Evolutionary conservation across 2,888 invertebrate species (phyloP), one percentile per base, ranked within the genome.

Genomic region (Lasius fuliginosus): DNA sequence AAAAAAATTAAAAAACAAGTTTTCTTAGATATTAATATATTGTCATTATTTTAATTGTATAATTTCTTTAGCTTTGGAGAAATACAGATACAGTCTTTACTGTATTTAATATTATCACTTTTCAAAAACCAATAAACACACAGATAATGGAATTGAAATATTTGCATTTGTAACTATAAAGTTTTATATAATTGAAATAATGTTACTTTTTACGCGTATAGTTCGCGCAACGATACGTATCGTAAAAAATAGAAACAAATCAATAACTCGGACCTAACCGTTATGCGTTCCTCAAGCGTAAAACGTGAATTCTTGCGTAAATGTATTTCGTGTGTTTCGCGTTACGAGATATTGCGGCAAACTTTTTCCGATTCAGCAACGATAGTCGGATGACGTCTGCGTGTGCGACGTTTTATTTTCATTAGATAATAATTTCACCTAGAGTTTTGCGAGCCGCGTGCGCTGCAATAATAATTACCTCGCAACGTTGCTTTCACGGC

Each of bases 301-400:
- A 77, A 77, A 77, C 56, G 30, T 40, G 53, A 68, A 8, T 77
- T 77, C 76, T 77, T 77, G 69, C 76, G n/a, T 53, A 77, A 77
- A 68, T n/a, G 69, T 49, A 33, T 56, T 68, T n/a, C 69, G 27
- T 68, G 69, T 53, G 40, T 67, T 49, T 76, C 74, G 46, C 74
- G 12, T 60, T 53, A n/a, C 69, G 30, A 42, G 65, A 68, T 69
- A 77, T 36, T 36, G 33, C 46, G 40, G 56, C 30, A 77, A 77
- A 77, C 40, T 56, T 69, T 77, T 77, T 77, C 69, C 69, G 69
- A 77, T 68, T 40, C 36, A 77, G 56, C 40, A n/a, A 56, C 53
- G 53, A 77, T 18, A 27, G 9, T 68, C 69, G 27, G 53, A 40
- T 23, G 40, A 46, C 69, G 56, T 1, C 27, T 18, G 27, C 12